phyloP scores from a whole-genome alignment of 2,888 invertebrate genomes.

The Amphipyra tragopoginis region DNA sequence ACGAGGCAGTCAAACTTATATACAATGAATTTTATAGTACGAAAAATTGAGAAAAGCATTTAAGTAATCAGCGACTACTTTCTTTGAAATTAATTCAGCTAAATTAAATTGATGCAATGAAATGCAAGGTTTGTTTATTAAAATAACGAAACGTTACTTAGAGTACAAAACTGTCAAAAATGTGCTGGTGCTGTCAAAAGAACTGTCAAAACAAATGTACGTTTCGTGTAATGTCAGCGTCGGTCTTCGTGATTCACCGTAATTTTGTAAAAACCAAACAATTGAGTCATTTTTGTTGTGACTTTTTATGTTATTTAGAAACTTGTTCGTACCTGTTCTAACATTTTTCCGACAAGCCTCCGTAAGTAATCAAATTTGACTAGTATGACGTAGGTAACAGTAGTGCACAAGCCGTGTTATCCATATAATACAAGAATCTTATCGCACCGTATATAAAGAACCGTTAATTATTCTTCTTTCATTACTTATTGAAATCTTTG shows the following conservation, averaged over 20 bases:
- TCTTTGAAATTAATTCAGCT: no score
- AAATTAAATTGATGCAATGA: no score
- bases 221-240: conserved; percentile 28
- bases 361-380: conserved; percentile 43
- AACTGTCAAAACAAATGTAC: conserved; percentile 58
- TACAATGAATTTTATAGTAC: no score
- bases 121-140: no score
- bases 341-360: conserved; percentile 25
- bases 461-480: conserved; percentile 9
- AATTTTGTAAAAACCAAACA: conserved; percentile 19
- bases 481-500: background rate
- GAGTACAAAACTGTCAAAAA: background rate
- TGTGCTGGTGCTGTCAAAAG: no score
- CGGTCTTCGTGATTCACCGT: conserved; percentile 49
- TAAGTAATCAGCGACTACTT: no score
- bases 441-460: conserved; percentile 3
- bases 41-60: no score
- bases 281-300: conserved; percentile 21
- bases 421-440: background rate
- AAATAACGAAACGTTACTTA: no score
- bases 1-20: no score
- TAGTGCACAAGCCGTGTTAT: background rate
- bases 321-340: conserved; percentile 31
- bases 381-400: background rate
- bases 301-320: conserved; percentile 38